phyloP scores from a whole-genome alignment of 2,797 vertebrate species.

The Acipenser oxyrinchus region DNA sequence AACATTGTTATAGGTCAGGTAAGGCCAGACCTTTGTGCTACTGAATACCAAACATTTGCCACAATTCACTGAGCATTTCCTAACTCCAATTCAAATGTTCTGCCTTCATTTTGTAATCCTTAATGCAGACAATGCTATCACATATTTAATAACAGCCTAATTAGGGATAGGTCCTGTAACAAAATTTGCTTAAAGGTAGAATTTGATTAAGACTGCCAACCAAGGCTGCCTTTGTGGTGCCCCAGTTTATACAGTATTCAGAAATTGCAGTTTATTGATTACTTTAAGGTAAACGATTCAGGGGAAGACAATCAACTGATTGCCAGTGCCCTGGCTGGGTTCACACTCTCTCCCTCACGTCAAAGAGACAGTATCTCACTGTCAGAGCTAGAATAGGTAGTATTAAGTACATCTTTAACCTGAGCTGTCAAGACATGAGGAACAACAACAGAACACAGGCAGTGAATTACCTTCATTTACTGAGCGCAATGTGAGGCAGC shows the following conservation, averaged over 20 bases:
- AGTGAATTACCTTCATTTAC: background rate
- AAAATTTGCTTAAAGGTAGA: slow-evolving; percentile 28
- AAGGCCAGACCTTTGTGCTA: too few relatives aligned
- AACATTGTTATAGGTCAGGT: too few relatives aligned
- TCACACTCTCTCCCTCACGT: slow-evolving; percentile 16
- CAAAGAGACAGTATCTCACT: slow-evolving; percentile 4
- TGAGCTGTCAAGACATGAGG: background rate
- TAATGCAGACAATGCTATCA: too few relatives aligned
- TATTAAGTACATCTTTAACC: slow-evolving; percentile 6
- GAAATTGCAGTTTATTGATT: slow-evolving; percentile 31
- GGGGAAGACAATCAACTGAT: slow-evolving; percentile 10
- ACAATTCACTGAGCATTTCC: too few relatives aligned
- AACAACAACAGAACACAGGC: background rate
- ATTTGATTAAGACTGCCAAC: slow-evolving; percentile 26
- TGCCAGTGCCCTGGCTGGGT: slow-evolving; percentile 15
- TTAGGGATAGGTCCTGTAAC: too few relatives aligned
- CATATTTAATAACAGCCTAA: too few relatives aligned
- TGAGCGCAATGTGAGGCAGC: background rate
- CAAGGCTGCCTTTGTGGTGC: slow-evolving; percentile 22
- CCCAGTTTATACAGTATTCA: slow-evolving; percentile 21
- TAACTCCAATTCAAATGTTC: too few relatives aligned
- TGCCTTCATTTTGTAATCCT: too few relatives aligned
- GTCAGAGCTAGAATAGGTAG: background rate
- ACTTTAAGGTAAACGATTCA: slow-evolving; percentile 19
- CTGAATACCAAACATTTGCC: too few relatives aligned